phyloP scores from a whole-genome alignment of 2,113 vertebrate species.

The Cochlearius cochlearius region DNA sequence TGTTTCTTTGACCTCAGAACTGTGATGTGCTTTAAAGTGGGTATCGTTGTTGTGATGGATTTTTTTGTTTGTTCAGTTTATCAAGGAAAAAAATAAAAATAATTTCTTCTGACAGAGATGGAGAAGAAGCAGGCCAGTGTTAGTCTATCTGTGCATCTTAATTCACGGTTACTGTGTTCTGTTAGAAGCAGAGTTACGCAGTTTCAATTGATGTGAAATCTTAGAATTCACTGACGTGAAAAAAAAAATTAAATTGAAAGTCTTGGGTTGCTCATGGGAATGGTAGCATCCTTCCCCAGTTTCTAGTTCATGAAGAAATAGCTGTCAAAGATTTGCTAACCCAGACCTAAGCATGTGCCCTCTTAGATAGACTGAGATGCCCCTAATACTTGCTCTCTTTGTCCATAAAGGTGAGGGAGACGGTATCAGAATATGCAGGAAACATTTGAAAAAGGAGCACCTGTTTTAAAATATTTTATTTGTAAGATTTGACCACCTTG shows the following conservation, averaged over 20 bases:
- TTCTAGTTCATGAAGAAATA: neutral
- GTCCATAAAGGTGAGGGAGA: neutral
- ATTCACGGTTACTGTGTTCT: neutral
- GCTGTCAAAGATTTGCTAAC: neutral
- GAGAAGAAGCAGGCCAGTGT: neutral
- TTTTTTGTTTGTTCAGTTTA: neutral
- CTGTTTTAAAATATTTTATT: neutral
- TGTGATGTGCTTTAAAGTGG: neutral
- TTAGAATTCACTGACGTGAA: neutral
- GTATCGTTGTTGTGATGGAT: neutral
- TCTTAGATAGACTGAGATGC: neutral
- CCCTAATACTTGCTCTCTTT: neutral
- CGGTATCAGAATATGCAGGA: rapidly evolving
- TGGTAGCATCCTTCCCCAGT: neutral
- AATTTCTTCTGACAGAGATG: neutral
- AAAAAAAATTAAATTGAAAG: neutral
- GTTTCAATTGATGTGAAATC: neutral
- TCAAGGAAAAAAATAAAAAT: neutral
- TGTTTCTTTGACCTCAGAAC: neutral
- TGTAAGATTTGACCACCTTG: neutral
- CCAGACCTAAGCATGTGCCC: neutral
- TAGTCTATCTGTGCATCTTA: neutral
- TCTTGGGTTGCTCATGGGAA: neutral
- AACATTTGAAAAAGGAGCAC: neutral
- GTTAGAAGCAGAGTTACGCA: neutral